A percentile compares a stretch with the other conserved stretches of the same genome.
phyloP scores from a whole-genome alignment of 1,140 invertebrate genomes.

The Lepidurus packardi region DNA sequence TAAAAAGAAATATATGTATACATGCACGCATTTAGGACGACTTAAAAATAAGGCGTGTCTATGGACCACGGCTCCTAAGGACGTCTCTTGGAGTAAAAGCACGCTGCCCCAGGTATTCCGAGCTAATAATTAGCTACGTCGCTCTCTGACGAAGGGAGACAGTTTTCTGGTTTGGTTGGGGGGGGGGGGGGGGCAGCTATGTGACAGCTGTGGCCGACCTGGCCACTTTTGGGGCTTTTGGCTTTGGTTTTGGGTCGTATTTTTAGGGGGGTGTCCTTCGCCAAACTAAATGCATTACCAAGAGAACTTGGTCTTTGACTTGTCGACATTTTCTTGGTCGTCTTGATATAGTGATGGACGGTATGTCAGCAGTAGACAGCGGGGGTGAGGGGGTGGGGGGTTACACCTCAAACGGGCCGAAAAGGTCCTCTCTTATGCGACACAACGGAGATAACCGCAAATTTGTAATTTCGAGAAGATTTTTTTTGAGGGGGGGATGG shows the following conservation, averaged over 20 bases:
- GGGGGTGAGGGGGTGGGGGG: constrained; percentile 6
- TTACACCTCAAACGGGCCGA: constrained; percentile 14
- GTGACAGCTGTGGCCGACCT: constrained; percentile 15
- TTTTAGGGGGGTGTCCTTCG: background rate
- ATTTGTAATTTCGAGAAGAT: background rate
- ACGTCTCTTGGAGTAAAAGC: background rate
- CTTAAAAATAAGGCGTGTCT: background rate
- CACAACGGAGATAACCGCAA: background rate
- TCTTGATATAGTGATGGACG: constrained; percentile 21
- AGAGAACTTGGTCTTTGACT: background rate
- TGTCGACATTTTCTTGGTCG: constrained; percentile 9
- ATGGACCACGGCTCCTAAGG: background rate
- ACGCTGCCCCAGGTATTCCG: background rate
- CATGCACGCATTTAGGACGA: background rate
- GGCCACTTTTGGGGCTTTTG: constrained; percentile 5
- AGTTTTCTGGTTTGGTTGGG: background rate
- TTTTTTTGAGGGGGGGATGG: background rate
- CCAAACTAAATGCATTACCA: background rate
- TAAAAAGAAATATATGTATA: too few species aligned
- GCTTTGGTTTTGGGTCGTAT: background rate
- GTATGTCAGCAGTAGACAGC: constrained; percentile 21
- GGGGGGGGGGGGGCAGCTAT: background rate
- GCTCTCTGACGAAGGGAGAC: constrained; percentile 1
- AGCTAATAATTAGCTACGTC: constrained; percentile 9
- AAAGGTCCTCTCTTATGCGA: background rate